These are phyloP conservation scores for Platycnemis pennipes DNA, from an alignment of 2,888 invertebrate genomes.

Conservation along the genomic window DNA sequence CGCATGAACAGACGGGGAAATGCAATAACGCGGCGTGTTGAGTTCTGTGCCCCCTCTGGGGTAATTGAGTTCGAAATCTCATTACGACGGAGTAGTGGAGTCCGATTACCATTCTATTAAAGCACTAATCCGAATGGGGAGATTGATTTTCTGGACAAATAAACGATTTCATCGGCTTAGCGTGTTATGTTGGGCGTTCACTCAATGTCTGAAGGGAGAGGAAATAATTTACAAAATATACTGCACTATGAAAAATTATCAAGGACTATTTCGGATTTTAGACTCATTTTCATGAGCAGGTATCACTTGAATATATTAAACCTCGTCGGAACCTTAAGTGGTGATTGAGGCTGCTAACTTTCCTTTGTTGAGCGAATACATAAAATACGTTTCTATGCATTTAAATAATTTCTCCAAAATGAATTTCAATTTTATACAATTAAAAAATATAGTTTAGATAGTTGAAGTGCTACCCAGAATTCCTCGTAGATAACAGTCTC, in stretches of 20 bases:
- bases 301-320: too few species aligned
- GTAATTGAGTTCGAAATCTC: slow-evolving; percentile 16
- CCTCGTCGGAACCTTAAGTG: too few species aligned
- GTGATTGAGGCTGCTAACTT: too few species aligned
- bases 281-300: too few species aligned
- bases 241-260: background rate
- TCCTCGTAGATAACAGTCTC: too few species aligned
- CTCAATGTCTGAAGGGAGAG: background rate
- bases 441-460: too few species aligned
- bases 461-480: too few species aligned
- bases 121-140: background rate
- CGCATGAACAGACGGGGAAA: background rate
- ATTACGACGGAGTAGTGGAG: background rate
- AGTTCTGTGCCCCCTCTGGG: background rate
- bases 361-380: too few species aligned
- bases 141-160: background rate
- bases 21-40: background rate
- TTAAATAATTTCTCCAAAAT: too few species aligned
- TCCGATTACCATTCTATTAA: background rate
- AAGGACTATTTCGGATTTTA: too few species aligned
- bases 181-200: background rate
- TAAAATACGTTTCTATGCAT: too few species aligned
- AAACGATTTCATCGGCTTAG: background rate
- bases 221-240: background rate
- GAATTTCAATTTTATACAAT: too few species aligned